These are phyloP conservation scores for Lepidochrysops patricia DNA, from an alignment of 2,888 invertebrate species.

Conservation along the genomic window DNA sequence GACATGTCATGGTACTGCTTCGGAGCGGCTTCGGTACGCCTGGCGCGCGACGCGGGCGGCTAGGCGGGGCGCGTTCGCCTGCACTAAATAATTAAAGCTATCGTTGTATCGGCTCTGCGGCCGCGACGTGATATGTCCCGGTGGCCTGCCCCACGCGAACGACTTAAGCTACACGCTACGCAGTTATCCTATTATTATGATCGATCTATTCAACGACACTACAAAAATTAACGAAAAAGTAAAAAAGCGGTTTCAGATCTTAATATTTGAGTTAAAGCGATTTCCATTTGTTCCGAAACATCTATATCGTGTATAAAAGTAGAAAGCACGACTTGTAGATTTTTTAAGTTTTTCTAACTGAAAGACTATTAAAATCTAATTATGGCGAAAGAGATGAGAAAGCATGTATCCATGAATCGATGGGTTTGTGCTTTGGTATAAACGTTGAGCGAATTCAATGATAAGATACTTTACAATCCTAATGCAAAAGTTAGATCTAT, in stretches of 20 bases:
- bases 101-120: constrained; percentile 39
- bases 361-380: constrained; percentile 71
- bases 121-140: constrained; percentile 34
- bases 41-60: neutral
- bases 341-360: constrained; percentile 66
- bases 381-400: constrained; percentile 52
- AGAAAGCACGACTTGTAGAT: constrained; percentile 50
- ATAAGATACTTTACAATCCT: constrained; percentile 64
- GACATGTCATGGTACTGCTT: constrained; percentile 2
- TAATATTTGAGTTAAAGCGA: neutral
- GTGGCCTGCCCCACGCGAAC: constrained; percentile 7
- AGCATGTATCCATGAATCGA: constrained; percentile 65
- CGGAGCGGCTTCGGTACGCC: neutral
- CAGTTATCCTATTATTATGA: constrained; percentile 13
- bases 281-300: constrained; percentile 6
- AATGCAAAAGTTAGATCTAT: constrained; percentile 68
- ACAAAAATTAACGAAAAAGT: neutral
- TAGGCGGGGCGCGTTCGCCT: constrained; percentile 13
- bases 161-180: constrained; percentile 10
- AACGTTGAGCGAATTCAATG: constrained; percentile 71
- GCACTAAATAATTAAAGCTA: constrained; percentile 49
- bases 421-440: constrained; percentile 75
- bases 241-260: constrained; percentile 7
- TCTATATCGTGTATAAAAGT: constrained; percentile 18
- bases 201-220: neutral